Conservation (phyloP, 2,113 vertebrate genomes). For the Microcebus griseorufus region DNA sequence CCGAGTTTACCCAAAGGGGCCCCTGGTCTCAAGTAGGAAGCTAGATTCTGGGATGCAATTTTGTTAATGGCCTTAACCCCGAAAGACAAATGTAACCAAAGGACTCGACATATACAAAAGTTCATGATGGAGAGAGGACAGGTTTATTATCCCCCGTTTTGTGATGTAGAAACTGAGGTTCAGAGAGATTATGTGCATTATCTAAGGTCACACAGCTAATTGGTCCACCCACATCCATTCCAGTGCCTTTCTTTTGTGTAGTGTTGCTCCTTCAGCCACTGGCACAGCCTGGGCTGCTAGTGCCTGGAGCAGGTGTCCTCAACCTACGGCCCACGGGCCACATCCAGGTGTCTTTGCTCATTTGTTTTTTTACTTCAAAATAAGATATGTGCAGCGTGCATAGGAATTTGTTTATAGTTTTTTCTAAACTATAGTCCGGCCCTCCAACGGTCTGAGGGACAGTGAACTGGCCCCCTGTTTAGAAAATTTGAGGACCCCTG, state of each 20-base stretch:
- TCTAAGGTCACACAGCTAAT: not conserved
- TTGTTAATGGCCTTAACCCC: not conserved
- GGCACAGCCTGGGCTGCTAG: not conserved
- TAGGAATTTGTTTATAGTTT: too few relatives aligned
- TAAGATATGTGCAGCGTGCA: too few relatives aligned
- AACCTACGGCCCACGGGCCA: too few relatives aligned
- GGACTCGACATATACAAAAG: not conserved
- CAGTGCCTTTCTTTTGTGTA: too few relatives aligned
- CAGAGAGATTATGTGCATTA: not conserved
- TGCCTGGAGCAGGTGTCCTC: too few relatives aligned
- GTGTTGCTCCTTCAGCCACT: not conserved
- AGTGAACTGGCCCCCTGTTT: too few relatives aligned
- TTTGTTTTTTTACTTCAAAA: too few relatives aligned
- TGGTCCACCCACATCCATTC: not conserved
- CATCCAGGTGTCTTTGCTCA: too few relatives aligned
- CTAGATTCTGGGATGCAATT: not conserved
- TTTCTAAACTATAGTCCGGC: too few relatives aligned
- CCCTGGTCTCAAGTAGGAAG: not conserved
- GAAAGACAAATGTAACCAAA: not conserved
- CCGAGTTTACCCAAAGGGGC: not conserved
- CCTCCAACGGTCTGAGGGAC: too few relatives aligned
- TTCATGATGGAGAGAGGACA: not conserved
- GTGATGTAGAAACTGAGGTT: not conserved
- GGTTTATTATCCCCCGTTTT: not conserved
- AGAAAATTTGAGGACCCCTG: too few relatives aligned